Evolutionary conservation across 2,888 invertebrate genomes (phyloP), one percentile per base, ranked within the genome.

Genomic region (Acrobasis suavella): DNA sequence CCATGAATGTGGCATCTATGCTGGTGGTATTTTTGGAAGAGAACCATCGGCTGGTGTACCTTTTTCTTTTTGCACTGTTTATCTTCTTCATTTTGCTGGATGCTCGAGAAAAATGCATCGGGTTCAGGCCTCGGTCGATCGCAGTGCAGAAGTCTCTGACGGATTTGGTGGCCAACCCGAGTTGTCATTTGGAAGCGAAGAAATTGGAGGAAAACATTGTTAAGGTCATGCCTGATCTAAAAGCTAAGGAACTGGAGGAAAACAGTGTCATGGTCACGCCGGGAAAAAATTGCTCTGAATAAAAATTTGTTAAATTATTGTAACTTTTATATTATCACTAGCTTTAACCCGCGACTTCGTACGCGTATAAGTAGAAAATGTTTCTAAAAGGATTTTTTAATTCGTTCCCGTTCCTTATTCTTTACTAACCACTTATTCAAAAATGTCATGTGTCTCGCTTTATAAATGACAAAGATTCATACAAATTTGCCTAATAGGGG

Each of bases 1-100:
- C 17, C 1, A 70, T 68, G 68, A 67, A 64, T 50, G 10, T 65
- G 2, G 51, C 67, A 14, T 71, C 69, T 1, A 66, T 60, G 32
- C 15, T 69, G 0, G 67, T 78, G 5, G 68, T 66, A 60, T 61
- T 60, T 50, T 54, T 82, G 22, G 81, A 82, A 66, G 76, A 77
- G 0, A 64, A 78, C 39, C 76, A 78, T 46, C 74, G 68, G 9
- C 37, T 50, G 1, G 67, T 76, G 0, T 82, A 74, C 65, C 15
- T 71, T 3, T 7, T 74, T 6, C 46, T 81, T 1, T 58, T 73
- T 0, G 54, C 72, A 9, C 60, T 74, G 60, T 79, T 81, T 42
- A 12, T 77, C 8, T 54, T 69, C 12, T 58, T 68, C 12, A 42
- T 69, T 6, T 39, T 50, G 6, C 8, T 62, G 14, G 70, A 72